These are phyloP conservation scores for Tychaedon coryphoeus DNA, from an alignment of 2,113 vertebrate species.

Conservation along the genomic window DNA sequence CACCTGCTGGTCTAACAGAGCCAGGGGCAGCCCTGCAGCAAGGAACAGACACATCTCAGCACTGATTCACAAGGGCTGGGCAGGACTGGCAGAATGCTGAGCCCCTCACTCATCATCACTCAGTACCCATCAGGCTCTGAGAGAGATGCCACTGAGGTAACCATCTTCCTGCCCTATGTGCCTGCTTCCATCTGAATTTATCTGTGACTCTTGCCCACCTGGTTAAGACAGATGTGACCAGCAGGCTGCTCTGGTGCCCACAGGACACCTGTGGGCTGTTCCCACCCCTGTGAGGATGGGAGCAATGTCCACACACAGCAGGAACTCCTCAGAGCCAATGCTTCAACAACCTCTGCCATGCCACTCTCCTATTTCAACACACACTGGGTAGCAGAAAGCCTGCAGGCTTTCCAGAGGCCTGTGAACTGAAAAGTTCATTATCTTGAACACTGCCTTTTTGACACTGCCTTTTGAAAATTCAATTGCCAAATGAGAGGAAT, in stretches of 20 bases:
- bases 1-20: fast-evolving
- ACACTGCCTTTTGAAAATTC: background rate
- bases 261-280: fast-evolving
- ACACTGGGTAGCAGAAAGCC: background rate
- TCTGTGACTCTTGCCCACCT: background rate
- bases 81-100: background rate
- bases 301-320: background rate
- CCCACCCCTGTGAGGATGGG: background rate
- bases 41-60: background rate
- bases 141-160: background rate
- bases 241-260: background rate
- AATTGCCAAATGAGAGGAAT: background rate
- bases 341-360: background rate
- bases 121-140: fast-evolving
- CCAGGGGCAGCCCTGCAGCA: background rate
- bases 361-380: background rate
- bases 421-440: background rate
- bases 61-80: background rate
- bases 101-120: fast-evolving
- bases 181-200: background rate
- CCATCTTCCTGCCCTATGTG: background rate
- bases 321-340: background rate
- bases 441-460: background rate
- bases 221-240: background rate
- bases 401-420: background rate